These are phyloP conservation scores for Lepas anatifera DNA, from an alignment of 2,888 invertebrate genomes.

Conservation along the genomic window DNA sequence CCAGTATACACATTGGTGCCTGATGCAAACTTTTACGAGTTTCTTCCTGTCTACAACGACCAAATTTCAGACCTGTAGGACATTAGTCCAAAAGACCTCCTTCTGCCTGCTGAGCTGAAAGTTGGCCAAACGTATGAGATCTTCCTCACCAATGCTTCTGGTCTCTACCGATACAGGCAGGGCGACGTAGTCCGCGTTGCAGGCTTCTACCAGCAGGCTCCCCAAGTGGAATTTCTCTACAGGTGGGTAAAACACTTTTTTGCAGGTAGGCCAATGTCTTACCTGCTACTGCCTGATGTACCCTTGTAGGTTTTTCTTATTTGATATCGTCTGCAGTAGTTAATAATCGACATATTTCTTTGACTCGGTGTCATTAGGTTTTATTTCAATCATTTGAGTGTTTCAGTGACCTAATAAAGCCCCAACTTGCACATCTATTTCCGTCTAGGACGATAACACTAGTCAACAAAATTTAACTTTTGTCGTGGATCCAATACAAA, in stretches of 20 bases:
- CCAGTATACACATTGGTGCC: conserved; percentile 28
- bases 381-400: too few species aligned
- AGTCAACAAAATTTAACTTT: too few species aligned
- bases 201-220: conserved; percentile 30
- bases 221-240: conserved; percentile 15
- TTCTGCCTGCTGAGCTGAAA: conserved; percentile 26
- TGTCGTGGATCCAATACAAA: too few species aligned
- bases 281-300: too few species aligned
- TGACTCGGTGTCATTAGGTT: too few species aligned
- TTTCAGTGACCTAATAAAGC: too few species aligned
- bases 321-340: too few species aligned
- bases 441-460: too few species aligned
- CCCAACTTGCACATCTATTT: too few species aligned
- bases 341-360: too few species aligned
- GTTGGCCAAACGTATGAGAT: conserved; percentile 30
- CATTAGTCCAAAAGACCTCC: neutral
- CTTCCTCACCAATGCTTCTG: conserved; percentile 31
- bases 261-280: too few species aligned
- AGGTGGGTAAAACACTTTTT: conserved; percentile 23
- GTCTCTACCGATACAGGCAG: conserved; percentile 31
- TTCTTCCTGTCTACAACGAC: conserved; percentile 29
- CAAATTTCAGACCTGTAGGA: neutral
- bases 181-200: conserved; percentile 32
- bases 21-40: conserved; percentile 32
- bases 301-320: too few species aligned